Conservation (phyloP, 2,888 invertebrate genomes). For the Chesias legatella region DNA sequence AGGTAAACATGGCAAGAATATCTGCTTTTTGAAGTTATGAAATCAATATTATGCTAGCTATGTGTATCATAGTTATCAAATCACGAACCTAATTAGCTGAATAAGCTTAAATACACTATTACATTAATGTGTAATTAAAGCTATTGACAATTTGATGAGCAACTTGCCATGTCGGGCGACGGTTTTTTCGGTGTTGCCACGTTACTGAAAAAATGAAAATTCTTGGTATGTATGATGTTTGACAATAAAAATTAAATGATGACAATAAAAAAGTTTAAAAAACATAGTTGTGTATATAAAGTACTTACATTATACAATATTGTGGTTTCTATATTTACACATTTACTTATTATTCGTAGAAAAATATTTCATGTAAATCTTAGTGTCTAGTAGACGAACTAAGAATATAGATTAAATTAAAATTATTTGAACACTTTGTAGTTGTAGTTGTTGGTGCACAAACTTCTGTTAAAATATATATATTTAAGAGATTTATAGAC, state of each 20-base stretch:
- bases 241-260: constrained; percentile 20
- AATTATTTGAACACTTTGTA: constrained; percentile 56
- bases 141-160: too few relatives aligned
- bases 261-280: constrained; percentile 16
- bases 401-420: constrained; percentile 26
- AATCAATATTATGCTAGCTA: too few relatives aligned
- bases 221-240: constrained; percentile 14
- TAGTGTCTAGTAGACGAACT: constrained; percentile 18
- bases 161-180: too few relatives aligned
- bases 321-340: constrained; percentile 16
- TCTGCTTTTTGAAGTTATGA: too few relatives aligned
- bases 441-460: constrained; percentile 73
- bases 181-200: too few relatives aligned
- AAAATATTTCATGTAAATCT: constrained; percentile 15
- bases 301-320: background rate
- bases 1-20: too few relatives aligned
- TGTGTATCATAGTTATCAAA: too few relatives aligned
- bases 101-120: too few relatives aligned
- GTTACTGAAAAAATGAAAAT: too few relatives aligned
- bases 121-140: too few relatives aligned
- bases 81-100: too few relatives aligned
- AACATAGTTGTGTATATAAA: constrained; percentile 6
- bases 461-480: constrained; percentile 47
- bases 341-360: constrained; percentile 10
- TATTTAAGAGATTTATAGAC: constrained; percentile 38